These are phyloP conservation scores for Muscicapa adusta DNA, from an alignment of 2,113 vertebrate genomes.

Conservation along the genomic window DNA sequence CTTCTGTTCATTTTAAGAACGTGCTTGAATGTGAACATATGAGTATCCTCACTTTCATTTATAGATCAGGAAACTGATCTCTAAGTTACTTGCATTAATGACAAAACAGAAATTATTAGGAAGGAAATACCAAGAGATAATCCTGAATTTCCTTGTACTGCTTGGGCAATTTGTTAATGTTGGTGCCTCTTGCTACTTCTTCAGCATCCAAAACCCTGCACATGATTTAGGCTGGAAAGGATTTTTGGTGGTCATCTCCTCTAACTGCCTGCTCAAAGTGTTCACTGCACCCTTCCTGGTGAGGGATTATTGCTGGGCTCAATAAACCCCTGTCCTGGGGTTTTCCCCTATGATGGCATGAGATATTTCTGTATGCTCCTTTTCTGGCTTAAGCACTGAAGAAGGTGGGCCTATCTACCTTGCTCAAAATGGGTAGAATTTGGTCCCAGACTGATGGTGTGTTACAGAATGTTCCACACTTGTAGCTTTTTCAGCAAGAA, in stretches of 20 bases:
- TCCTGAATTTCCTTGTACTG: not conserved
- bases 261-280: not conserved
- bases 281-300: not conserved
- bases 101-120: not conserved
- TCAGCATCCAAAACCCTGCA: not conserved
- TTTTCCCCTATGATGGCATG: not conserved
- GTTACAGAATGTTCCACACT: not conserved
- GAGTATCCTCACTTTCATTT: not conserved
- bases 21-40: not conserved
- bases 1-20: not conserved
- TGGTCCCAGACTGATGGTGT: not conserved
- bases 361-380: not conserved
- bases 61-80: not conserved
- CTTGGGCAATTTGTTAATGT: not conserved
- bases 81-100: not conserved
- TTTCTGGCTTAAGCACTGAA: accelerated
- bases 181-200: not conserved
- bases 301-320: not conserved
- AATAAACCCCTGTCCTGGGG: not conserved
- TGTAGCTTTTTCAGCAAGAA: not conserved
- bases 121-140: not conserved
- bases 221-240: not conserved
- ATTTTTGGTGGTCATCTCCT: not conserved
- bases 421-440: not conserved
- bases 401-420: not conserved